phyloP scores from a whole-genome alignment of 1,140 invertebrate genomes.

The Sitobion miscanthi region DNA sequence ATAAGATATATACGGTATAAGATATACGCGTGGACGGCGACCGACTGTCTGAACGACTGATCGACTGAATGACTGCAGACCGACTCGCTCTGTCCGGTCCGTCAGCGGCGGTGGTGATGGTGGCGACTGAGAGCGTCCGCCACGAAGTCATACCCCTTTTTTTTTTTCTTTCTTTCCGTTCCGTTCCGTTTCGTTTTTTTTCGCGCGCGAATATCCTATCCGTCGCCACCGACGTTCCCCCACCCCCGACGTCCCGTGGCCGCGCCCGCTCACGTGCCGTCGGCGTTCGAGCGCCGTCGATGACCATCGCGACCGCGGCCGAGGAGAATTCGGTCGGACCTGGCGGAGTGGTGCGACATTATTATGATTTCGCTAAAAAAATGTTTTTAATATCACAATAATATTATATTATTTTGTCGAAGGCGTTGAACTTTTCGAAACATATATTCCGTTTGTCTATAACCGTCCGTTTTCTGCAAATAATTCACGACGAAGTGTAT shows the following conservation, averaged over 20 bases:
- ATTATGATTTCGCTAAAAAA: not conserved
- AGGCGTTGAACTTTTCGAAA: too few species aligned
- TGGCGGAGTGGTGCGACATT: not conserved
- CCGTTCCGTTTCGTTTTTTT: not conserved
- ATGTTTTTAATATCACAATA: not conserved
- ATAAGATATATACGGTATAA: not conserved
- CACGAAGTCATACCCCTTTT: not conserved
- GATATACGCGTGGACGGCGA: not conserved
- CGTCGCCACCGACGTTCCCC: not conserved
- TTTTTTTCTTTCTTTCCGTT: constrained; percentile 22
- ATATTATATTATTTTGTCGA: too few species aligned
- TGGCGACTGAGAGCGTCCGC: not conserved
- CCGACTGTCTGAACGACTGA: constrained; percentile 19
- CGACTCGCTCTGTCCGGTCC: not conserved
- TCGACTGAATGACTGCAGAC: constrained; percentile 21
- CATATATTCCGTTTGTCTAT: too few species aligned
- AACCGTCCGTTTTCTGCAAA: not conserved
- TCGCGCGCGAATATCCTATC: not conserved
- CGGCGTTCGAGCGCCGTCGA: not conserved
- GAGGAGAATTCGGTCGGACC: not conserved
- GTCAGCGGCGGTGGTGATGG: not conserved
- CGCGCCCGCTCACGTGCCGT: not conserved
- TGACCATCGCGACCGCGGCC: not conserved
- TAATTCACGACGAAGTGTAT: too few species aligned
- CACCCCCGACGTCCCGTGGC: not conserved